Evolutionary conservation across 2,113 vertebrate genomes (phyloP), one percentile per base, ranked within the genome.

Genomic region (Ifrita kowaldi): DNA sequence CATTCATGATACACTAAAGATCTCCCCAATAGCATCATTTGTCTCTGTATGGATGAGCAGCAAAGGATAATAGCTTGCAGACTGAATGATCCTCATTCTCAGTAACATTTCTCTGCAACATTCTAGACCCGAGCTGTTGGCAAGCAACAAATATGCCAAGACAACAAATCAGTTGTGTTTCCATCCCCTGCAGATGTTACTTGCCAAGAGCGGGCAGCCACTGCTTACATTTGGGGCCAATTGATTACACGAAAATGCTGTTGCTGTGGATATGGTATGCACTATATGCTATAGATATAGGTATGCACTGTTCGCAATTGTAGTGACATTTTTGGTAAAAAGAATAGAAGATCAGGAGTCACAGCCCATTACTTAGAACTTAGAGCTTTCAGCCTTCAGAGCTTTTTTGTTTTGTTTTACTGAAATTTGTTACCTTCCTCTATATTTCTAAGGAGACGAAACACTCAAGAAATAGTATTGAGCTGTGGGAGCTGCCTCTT

Each of bases 111-210:
- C 32, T 56, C 41, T 85, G 65, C 42, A 73, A 35, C 33, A 18
- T 64, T 82, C 39, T n/a, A 82, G 32, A 78, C 9, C 11, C 1
- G 1, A 89, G 39, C 46, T 0, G 0, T 53, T 60, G 47, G 62
- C 19, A 91, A 87, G 39, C 16, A 64, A 83, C 15, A 76, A 73
- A 79, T 27, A 52, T 49, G 17, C 33, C 41, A 73, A 35, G 44
- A 82, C 21, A 90, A 67, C 7, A 85, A 91, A 64, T 82, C 37
- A 32, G 16, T n/a, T 82, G 27, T 64, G 18, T 79, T 94, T 83
- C 53, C 37, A 68, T 68, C 9, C 49, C 27, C 74, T 87, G 52
- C 42, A 87, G 56, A 78, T 24, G 11, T 52, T 84, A 70, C 39
- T 55, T 1, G 1, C 44, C 46, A 78, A 28, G 16, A 1, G 1